Evolutionary conservation across 35 echinoderm and acorn worm genomes (phyloP).

Genomic region (Nesometra sesokonis): DNA sequence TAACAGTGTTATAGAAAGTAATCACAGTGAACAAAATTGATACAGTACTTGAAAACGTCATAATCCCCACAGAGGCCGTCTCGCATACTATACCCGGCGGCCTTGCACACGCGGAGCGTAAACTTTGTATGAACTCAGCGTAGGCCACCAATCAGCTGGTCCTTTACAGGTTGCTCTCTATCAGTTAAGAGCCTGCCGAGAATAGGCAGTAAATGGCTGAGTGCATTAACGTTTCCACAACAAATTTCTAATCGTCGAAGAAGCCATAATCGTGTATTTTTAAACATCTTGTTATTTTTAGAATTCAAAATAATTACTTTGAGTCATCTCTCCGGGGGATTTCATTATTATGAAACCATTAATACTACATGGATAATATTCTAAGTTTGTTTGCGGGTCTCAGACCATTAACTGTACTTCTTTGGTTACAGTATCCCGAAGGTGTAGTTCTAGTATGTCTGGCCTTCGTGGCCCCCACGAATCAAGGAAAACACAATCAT

Average conservation of each 20-base stretch:
- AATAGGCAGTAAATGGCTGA: no score
- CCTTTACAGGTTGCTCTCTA: background rate
- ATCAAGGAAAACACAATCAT: background rate
- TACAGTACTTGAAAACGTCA: no score
- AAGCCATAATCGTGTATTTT: no score
- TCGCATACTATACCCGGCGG: background rate
- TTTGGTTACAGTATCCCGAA: background rate
- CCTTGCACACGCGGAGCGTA: background rate
- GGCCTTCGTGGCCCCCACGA: background rate
- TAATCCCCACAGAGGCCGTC: no score
- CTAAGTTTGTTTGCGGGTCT: background rate
- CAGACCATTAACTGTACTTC: background rate
- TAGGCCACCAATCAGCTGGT: background rate
- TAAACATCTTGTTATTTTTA: background rate
- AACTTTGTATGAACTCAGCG: background rate
- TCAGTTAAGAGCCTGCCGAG: background rate
- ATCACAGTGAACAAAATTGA: no score
- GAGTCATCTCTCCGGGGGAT: background rate
- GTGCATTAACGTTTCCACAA: no score
- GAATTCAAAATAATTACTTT: background rate
- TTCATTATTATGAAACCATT: background rate
- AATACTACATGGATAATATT: background rate
- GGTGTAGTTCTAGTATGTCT: background rate
- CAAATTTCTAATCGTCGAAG: no score
- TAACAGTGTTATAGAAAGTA: no score